Conservation (phyloP, 1,140 invertebrate genomes). For the Conus ventricosus region DNA sequence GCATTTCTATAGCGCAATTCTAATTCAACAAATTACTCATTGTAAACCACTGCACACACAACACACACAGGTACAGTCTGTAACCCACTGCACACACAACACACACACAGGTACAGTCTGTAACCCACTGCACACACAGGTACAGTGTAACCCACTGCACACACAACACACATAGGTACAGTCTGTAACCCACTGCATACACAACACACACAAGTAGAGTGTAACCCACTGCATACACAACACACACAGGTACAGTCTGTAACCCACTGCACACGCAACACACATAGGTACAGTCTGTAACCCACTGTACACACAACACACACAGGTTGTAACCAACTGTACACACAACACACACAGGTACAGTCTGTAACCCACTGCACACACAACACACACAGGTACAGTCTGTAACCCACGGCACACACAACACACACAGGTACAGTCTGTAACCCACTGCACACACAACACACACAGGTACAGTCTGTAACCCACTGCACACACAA, state of each 20-base stretch:
- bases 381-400: neutral
- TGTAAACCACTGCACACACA: neutral
- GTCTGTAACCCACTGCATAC: conserved; percentile 52
- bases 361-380: conserved; percentile 57
- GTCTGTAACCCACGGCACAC: neutral
- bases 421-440: neutral
- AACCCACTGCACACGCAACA: neutral
- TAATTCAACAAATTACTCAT: too few species aligned
- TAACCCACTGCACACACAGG: too few species aligned
- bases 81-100: conserved; percentile 75
- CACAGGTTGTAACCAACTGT: conserved; percentile 79
- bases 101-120: conserved; percentile 80
- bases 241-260: neutral
- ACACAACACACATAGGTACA: conserved; percentile 72
- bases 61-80: conserved; percentile 44
- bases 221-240: neutral
- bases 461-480: conserved; percentile 53
- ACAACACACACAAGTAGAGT: conserved; percentile 74
- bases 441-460: too few species aligned
- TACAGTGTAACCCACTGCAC: conserved; percentile 79
- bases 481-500: conserved; percentile 75
- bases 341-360: conserved; percentile 49
- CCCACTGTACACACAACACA: conserved; percentile 74
- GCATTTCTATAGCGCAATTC: too few species aligned
- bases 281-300: conserved; percentile 72